Evolutionary conservation across 2,113 vertebrate genomes (phyloP).

Genomic region (Campylomormyrus tamandua): DNA sequence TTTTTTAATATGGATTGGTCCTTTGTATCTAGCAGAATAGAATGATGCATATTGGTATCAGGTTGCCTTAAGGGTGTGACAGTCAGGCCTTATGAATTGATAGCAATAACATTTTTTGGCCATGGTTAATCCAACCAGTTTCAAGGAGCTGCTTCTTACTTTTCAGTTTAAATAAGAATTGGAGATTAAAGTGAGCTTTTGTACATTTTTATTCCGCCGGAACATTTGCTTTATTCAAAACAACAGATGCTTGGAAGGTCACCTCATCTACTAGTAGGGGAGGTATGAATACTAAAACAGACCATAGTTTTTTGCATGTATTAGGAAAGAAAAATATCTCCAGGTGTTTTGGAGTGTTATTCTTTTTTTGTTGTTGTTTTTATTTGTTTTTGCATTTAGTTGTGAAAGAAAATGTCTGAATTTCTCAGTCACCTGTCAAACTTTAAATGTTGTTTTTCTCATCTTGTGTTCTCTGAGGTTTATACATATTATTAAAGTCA

Average conservation of each 20-base stretch:
- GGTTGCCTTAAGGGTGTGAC: background rate
- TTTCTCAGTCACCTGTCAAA: slow-evolving; percentile 8
- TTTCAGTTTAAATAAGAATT: background rate
- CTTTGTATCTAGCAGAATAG: background rate
- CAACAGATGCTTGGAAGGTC: slow-evolving; percentile 46
- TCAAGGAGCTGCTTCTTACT: background rate
- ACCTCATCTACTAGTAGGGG: slow-evolving; percentile 29
- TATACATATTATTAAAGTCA: background rate
- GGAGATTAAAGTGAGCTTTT: background rate
- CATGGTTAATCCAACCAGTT: background rate
- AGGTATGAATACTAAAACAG: slow-evolving; percentile 38
- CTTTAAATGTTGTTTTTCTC: background rate
- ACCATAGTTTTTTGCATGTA: slow-evolving; percentile 11
- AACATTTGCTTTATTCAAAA: slow-evolving; percentile 18
- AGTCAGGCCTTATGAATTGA: background rate
- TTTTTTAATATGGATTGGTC: background rate
- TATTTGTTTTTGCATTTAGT: background rate
- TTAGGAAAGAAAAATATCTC: slow-evolving; percentile 22
- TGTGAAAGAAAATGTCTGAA: background rate
- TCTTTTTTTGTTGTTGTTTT: background rate
- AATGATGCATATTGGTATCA: background rate
- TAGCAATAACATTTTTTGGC: background rate
- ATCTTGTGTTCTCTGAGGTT: background rate
- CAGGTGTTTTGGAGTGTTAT: background rate
- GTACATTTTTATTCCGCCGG: background rate